A percentile compares a stretch with the other conserved stretches of the same genome.
Evolutionary conservation across 92 coral and sea anemone genomes (phyloP).

Genomic region (Heliopora coerulea): DNA sequence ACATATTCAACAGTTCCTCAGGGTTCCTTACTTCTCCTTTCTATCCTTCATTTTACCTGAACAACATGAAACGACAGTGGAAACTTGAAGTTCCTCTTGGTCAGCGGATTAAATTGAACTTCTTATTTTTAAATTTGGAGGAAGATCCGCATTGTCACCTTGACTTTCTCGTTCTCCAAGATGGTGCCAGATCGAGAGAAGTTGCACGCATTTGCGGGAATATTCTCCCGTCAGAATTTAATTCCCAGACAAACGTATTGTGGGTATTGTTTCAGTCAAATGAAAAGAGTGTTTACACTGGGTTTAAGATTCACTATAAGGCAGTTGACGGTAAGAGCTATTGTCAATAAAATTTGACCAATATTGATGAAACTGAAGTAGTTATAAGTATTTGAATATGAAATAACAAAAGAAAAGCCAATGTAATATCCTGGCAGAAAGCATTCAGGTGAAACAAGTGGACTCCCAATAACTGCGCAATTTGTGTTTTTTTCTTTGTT

Average conservation of each 20-base stretch:
- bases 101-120: slow-evolving; percentile 52
- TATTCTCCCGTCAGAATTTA: slow-evolving; percentile 48
- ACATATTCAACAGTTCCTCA: slow-evolving; percentile 4
- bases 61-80: slow-evolving; percentile 58
- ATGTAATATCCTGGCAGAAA: too few relatives aligned
- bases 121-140: slow-evolving; percentile 49
- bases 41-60: slow-evolving; percentile 63
- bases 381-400: slow-evolving; percentile 4
- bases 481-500: not conserved
- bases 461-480: too few relatives aligned
- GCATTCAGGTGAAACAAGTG: too few relatives aligned
- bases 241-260: slow-evolving; percentile 54
- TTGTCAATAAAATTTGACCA: not conserved
- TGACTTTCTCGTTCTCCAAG: slow-evolving; percentile 62
- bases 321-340: not conserved
- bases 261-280: slow-evolving; percentile 57
- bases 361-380: slow-evolving; percentile 15
- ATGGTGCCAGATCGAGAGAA: slow-evolving; percentile 37
- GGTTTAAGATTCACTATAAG: slow-evolving; percentile 54
- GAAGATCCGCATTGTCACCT: slow-evolving; percentile 45
- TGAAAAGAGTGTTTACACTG: slow-evolving; percentile 35
- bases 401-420: too few relatives aligned
- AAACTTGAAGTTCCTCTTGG: slow-evolving; percentile 50
- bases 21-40: slow-evolving; percentile 64
- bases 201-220: slow-evolving; percentile 71